Base-by-base conservation (phyloP, 2,888 invertebrate genomes). In the Drosophila colorata region DNA sequence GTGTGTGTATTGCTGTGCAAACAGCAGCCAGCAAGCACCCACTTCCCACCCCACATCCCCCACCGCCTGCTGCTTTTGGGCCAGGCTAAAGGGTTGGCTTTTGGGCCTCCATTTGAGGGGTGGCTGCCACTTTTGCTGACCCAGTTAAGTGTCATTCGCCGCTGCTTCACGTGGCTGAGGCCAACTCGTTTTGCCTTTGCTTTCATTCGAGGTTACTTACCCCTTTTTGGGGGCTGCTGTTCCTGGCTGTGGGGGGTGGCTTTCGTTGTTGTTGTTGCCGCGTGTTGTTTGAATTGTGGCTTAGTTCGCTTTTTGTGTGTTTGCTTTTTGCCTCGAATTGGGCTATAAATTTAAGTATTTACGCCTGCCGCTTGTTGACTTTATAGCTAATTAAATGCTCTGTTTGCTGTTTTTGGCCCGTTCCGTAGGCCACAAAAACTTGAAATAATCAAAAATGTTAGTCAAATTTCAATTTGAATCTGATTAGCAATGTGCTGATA, bases 161-260 rank as follows among this genome's bases (percentile, higher is more conserved):
- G 81, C 87, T n/a, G n/a, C n/a, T n/a, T n/a, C n/a, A n/a, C n/a
- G n/a, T n/a, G n/a, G n/a, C n/a, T 64, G 52, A 20, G 20, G 20
- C 20, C 20, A 20, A 20, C 20, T 16, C 46, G 51, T 56, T 58
- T 49, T 73, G 79, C 65, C 84, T 89, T 87, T 89, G 89, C 89
- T 87, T 87, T 87, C 90, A 81, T 87, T 87, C 87, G 89, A 86
- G 88, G 84, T 89, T 87, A 86, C 80, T 87, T 87, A 88, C 88
- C 83, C 87, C 85, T 80, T 74, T 64, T 33, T 38, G 31, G 31
- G 6, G 23, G 33, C 18, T 14, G 31, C 23, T 40, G 3, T 18
- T 23, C n/a, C 6, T 11, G 7, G n/a, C 8, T 18, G 43, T 18
- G 51, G 14, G 14, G 38, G 33, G 11, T 37, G 20, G 48, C 23